A percentile compares a stretch with the other conserved stretches of the same genome.
These are phyloP conservation scores for Rhynchophorus ferrugineus DNA, from an alignment of 1,140 invertebrate species.

Conservation along the genomic window DNA sequence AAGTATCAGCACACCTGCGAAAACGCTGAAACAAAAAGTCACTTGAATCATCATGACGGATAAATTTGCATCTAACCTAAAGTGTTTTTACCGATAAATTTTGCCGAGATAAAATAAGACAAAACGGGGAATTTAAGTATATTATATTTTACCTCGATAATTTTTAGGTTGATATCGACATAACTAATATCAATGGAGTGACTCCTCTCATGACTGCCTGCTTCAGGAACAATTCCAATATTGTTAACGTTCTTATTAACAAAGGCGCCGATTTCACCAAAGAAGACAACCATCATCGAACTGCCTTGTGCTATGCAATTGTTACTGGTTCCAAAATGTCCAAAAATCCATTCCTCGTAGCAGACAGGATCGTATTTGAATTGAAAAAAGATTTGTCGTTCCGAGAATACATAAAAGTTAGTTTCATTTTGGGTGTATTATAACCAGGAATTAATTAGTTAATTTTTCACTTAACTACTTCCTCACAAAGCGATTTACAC, in stretches of 20 bases:
- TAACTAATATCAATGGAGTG: conserved; percentile 32
- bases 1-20: too few species aligned
- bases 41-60: too few species aligned
- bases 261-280: conserved; percentile 30
- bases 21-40: too few species aligned
- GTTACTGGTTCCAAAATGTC: conserved; percentile 21
- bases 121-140: too few species aligned
- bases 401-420: conserved; percentile 14
- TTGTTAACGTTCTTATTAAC: conserved; percentile 28
- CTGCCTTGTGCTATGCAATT: conserved; percentile 37
- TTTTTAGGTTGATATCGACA: conserved; percentile 32
- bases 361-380: conserved; percentile 23
- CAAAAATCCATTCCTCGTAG: conserved; percentile 22
- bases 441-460: too few species aligned
- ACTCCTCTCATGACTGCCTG: conserved; percentile 38
- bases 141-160: too few species aligned
- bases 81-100: too few species aligned
- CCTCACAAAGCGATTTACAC: too few species aligned
- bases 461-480: too few species aligned
- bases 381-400: conserved; percentile 19
- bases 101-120: too few species aligned
- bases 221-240: conserved; percentile 30
- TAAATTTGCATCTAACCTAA: too few species aligned
- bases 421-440: too few species aligned
- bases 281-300: conserved; percentile 35